Base-by-base conservation (phyloP, 2,113 vertebrate genomes). In the Cyanoliseus patagonus region DNA sequence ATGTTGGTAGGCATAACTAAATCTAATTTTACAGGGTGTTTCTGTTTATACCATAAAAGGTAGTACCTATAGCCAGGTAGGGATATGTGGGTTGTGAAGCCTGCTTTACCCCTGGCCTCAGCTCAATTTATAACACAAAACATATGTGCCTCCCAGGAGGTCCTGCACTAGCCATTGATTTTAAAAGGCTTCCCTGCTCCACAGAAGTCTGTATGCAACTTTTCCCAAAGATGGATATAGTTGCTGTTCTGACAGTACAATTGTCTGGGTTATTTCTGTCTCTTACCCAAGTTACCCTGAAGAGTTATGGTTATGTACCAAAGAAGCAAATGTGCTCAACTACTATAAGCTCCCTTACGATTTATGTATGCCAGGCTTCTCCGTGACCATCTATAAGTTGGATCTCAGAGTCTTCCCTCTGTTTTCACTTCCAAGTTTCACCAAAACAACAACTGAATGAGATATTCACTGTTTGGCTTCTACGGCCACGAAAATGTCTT, bases 201-300 rank as follows among this genome's bases (percentile, higher is more conserved):
- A 30, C 66, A 52, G 91, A 91, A 72, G 30, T 37, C 66, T 70
- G 42, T 22, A 17, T 62, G 13, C 74, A 69, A 73, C 77, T 82
- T 94, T 96, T 95, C 37, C 95, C 89, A 91, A 95, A 95, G 86
- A 95, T 83, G 94, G 94, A 52, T 83, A 82, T 85, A 76, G 73
- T 73, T 73, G 81, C 66, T 84, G 7, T 89, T 84, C 91, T 89
- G 62, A 79, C 78, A 87, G 63, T 73, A n/a, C 35, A 41, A 64
- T 84, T 82, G 68, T 87, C 89, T 73, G 62, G 18, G 57, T 68
- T 96, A 95, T 95, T 95, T 95, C 70, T 94, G 69, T 91, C 83
- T 92, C 74, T 79, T 61, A 39, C 28, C 28, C 53, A 15, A 55
- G 20, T 67, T 88, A 84, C 39, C 33, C 69, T 57, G 11, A 81